These are phyloP conservation scores for Kryptopterus vitreolus DNA, from an alignment of 2,797 vertebrate species.

Conservation along the genomic window DNA sequence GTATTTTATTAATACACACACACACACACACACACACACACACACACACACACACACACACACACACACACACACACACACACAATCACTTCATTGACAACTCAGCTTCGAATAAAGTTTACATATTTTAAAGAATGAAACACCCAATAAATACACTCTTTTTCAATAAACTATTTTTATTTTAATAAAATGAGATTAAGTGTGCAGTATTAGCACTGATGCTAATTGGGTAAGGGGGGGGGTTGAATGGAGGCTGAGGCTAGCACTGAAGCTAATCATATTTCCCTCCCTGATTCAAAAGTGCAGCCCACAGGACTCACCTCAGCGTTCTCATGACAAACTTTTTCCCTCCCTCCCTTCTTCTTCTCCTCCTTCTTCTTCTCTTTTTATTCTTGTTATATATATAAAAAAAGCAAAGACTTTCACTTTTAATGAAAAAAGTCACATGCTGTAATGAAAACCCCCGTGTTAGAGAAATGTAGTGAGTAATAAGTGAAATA, in stretches of 20 bases:
- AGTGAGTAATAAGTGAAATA: not conserved
- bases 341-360: not conserved
- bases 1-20: no score
- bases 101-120: not conserved
- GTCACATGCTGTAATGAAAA: not conserved
- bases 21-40: no score
- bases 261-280: constrained; percentile 27
- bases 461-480: not conserved
- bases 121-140: not conserved
- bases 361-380: no score
- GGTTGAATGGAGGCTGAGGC: not conserved
- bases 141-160: no score
- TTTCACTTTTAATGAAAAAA: not conserved
- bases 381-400: no score
- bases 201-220: constrained; percentile 5
- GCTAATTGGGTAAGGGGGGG: not conserved
- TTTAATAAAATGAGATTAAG: not conserved
- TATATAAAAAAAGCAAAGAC: not conserved
- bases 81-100: not conserved
- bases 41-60: no score
- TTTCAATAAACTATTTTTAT: no score
- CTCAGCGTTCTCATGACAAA: not conserved
- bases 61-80: no score
- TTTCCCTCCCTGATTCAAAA: not conserved
- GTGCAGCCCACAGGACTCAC: not conserved